These are phyloP conservation scores for Scomber japonicus DNA, from an alignment of 2,113 vertebrate genomes.

Conservation along the genomic window DNA sequence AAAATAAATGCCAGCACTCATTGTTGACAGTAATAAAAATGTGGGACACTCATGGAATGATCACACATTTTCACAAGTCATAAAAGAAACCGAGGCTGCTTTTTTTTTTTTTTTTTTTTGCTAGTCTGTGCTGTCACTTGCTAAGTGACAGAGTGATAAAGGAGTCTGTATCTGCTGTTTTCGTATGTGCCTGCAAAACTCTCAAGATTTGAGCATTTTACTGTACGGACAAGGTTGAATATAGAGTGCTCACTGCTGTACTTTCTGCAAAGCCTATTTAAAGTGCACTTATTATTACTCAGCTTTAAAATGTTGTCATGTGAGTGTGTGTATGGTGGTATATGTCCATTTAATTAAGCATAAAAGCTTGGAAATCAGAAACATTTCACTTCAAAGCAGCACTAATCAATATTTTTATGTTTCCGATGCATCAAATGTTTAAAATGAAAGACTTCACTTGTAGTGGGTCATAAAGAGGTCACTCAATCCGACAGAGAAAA, in stretches of 20 bases:
- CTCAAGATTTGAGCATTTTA: slow-evolving; percentile 37
- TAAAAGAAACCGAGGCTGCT: slow-evolving; percentile 9
- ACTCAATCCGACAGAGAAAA: too few relatives aligned
- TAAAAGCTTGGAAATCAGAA: neutral
- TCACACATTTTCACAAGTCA: slow-evolving; percentile 8
- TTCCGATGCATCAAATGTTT: neutral
- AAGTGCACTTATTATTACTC: slow-evolving; percentile 42
- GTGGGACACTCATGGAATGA: neutral
- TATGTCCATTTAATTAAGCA: neutral
- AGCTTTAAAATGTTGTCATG: slow-evolving; percentile 28
- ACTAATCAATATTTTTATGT: neutral
- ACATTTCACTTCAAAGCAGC: neutral
- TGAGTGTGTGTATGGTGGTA: neutral
- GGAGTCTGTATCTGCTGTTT: slow-evolving; percentile 27
- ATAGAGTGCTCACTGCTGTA: slow-evolving; percentile 42
- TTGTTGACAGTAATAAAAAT: neutral
- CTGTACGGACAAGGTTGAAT: slow-evolving; percentile 45
- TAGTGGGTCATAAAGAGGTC: neutral
- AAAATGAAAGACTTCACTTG: neutral
- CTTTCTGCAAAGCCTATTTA: slow-evolving; percentile 57
- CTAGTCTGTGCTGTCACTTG: neutral
- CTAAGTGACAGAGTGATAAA: slow-evolving; percentile 30
- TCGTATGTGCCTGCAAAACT: slow-evolving; percentile 49
- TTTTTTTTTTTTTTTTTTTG: neutral
- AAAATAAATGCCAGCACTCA: slow-evolving; percentile 25